A percentile compares a stretch with the other conserved stretches of the same genome.
Conservation (phyloP, 2,113 vertebrate genomes). For the Orcinus orca region DNA sequence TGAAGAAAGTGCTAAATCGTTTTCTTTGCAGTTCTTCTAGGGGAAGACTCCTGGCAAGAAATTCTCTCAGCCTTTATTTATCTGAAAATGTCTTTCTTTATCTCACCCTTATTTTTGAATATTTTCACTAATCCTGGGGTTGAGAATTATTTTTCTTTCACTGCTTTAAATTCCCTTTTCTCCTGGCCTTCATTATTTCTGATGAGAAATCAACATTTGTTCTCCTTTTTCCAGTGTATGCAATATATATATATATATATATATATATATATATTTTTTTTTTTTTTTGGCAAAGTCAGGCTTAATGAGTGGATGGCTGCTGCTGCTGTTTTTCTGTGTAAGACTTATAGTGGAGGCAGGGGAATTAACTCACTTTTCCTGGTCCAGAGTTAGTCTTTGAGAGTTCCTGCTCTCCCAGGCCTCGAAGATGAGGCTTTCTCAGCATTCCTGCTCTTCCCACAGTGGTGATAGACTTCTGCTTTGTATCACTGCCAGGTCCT, state of each 20-base stretch:
- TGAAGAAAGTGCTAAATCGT: neutral
- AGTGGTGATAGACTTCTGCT: neutral
- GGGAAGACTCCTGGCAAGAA: neutral
- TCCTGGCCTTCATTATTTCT: neutral
- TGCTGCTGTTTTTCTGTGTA: neutral
- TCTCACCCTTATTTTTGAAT: constrained; percentile 21
- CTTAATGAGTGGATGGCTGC: neutral
- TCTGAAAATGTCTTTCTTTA: neutral
- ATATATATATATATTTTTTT: neutral
- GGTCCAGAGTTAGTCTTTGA: neutral
- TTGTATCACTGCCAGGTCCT: neutral
- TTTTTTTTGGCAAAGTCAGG: neutral
- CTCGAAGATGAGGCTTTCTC: neutral
- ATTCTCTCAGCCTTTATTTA: neutral
- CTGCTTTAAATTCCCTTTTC: neutral
- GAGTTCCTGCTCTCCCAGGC: neutral
- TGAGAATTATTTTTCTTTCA: neutral
- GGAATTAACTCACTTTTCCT: neutral
- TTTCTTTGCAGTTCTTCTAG: constrained; percentile 17
- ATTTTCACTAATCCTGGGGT: constrained; percentile 44
- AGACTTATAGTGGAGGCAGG: neutral
- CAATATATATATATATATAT: neutral
- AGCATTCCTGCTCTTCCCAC: neutral
- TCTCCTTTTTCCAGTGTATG: constrained; percentile 3
- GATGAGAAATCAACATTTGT: neutral